Percentiles rank a stretch among this genome's conserved stretches.
phyloP scores from a whole-genome alignment of 1,140 invertebrate genomes.

The Zaprionus ornatus region DNA sequence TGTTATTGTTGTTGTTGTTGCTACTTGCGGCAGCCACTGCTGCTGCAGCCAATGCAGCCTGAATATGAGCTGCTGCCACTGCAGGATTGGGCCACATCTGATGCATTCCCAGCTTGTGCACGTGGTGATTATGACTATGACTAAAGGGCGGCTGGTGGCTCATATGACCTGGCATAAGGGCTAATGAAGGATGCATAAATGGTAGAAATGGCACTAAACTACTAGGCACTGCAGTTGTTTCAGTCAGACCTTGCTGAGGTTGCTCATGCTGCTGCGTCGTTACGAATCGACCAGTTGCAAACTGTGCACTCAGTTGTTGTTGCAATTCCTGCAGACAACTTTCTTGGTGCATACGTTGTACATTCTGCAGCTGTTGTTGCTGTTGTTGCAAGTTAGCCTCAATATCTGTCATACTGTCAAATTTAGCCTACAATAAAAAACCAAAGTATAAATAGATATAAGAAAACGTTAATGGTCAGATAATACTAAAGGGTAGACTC shows the following conservation, averaged over 20 bases:
- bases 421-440: constrained; percentile 51
- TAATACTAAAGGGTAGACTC: too few relatives aligned
- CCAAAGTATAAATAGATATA: neutral
- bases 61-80: constrained; percentile 76
- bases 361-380: constrained; percentile 50
- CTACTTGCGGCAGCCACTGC: constrained; percentile 61
- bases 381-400: constrained; percentile 59
- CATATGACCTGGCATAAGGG: constrained; percentile 46
- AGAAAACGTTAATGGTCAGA: too few relatives aligned
- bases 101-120: constrained; percentile 54
- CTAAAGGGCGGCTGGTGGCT: constrained; percentile 26
- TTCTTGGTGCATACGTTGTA: constrained; percentile 63
- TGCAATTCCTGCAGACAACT: constrained; percentile 68
- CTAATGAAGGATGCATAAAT: constrained; percentile 61
- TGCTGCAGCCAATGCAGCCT: constrained; percentile 75
- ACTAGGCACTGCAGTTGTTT: constrained; percentile 18
- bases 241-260: neutral
- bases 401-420: constrained; percentile 70
- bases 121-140: constrained; percentile 39
- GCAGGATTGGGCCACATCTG: constrained; percentile 78
- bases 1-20: constrained; percentile 54
- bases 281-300: constrained; percentile 36
- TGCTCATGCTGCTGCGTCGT: constrained; percentile 22
- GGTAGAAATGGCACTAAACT: constrained; percentile 69
- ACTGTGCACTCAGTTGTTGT: constrained; percentile 63